These are phyloP conservation scores for Pocota personata DNA, from an alignment of 2,888 invertebrate species.

Conservation along the genomic window DNA sequence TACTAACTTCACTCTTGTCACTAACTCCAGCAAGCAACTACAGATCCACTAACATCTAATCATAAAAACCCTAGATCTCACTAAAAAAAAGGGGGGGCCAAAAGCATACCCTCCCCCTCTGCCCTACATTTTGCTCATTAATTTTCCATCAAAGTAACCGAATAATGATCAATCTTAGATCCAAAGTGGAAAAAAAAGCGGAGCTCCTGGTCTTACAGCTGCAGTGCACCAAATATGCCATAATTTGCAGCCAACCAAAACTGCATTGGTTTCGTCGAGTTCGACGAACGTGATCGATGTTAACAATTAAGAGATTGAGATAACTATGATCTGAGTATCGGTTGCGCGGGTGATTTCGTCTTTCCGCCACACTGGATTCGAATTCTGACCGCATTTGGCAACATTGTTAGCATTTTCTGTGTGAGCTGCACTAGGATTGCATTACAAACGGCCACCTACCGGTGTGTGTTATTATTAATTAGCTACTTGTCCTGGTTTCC, in stretches of 20 bases:
- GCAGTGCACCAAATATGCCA: slow-evolving; percentile 37
- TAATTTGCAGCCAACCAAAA: slow-evolving; percentile 45
- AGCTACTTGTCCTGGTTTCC: slow-evolving; percentile 53
- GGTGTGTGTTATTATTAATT: slow-evolving; percentile 63
- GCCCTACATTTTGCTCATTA: slow-evolving; percentile 38
- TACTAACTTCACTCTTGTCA: neutral
- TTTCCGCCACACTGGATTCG: neutral
- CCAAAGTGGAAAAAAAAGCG: slow-evolving; percentile 1
- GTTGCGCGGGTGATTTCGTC: slow-evolving; percentile 58
- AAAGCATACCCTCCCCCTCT: neutral
- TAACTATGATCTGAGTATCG: slow-evolving; percentile 54
- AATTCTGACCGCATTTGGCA: slow-evolving; percentile 59
- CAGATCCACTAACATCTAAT: neutral
- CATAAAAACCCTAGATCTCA: slow-evolving; percentile 3
- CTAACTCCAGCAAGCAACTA: slow-evolving; percentile 20
- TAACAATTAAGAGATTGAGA: slow-evolving; percentile 70
- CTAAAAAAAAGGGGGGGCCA: slow-evolving; percentile 4
- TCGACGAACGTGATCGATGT: slow-evolving; percentile 71
- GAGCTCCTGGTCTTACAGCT: slow-evolving; percentile 39
- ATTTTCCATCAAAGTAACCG: slow-evolving; percentile 62
- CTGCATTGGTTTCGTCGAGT: slow-evolving; percentile 26
- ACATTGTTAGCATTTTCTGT: slow-evolving; percentile 1
- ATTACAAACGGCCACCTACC: slow-evolving; percentile 30
- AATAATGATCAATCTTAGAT: slow-evolving; percentile 67
- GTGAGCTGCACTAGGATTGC: slow-evolving; percentile 15